Base-by-base conservation (phyloP, 2,888 invertebrate genomes). In the Lepetodrilus schrolli region DNA sequence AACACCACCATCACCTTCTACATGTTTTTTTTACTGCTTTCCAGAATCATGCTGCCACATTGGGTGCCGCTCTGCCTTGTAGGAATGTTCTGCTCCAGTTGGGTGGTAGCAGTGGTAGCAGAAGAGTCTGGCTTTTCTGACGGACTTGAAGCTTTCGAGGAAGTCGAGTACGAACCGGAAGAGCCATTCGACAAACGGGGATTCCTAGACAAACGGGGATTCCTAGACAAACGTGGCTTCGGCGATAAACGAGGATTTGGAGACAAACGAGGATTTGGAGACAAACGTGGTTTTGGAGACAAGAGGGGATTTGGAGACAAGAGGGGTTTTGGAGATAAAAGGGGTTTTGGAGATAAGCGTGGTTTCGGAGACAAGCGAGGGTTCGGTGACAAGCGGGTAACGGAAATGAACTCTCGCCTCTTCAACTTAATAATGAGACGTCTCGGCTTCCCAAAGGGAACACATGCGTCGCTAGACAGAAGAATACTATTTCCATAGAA, bases 331-430 rank as follows among this genome's bases (percentile, higher is more conserved):
- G 80, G 70, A 5, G 77, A 80, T 47, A 80, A 79, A 66, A 38
- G 80, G 36, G 79, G 79, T 23, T 78, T 78, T 23, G 78, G 72
- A 5, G 77, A 79, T 49, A 79, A 79, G 36, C 47, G 79, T 8
- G 79, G 76, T 21, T 77, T 74, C 43, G 73, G 72, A 1, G 74
- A 76, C 48, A 76, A 76, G 47, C 43, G 76, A 66, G 70, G 43
- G 13, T 72, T 65, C 21, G 73, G 70, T 13, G 66, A 74, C 43
- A 51, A 49, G 23, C 48, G 73, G 20, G 34, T n/a, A 1, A 13
- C 17, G 13, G 72, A 72, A 58, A n/a, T 58, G 30, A 58, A 58
- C 58, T 58, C 58, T 17, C 58, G 58, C 17, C 58, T 58, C n/a
- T 58, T 30, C 58, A 58, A 34, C 21, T 30, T 58, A 34, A 58